These are phyloP conservation scores for Stegodyphus mimosarum DNA, from an alignment of 1,140 invertebrate genomes.

Conservation along the genomic window DNA sequence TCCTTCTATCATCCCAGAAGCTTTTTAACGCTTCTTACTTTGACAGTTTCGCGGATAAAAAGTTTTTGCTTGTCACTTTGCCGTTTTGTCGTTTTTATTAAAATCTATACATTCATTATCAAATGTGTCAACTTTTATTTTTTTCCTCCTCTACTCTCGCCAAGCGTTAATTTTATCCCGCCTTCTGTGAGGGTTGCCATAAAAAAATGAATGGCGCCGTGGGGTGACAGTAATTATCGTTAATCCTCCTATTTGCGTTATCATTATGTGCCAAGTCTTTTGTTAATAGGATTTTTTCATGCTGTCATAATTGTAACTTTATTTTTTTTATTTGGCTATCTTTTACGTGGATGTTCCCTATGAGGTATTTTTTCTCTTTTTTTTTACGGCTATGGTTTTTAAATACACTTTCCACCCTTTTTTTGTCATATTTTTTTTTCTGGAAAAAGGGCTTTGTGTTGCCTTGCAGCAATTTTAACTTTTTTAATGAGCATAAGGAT, in stretches of 20 bases:
- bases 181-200: constrained; percentile 15
- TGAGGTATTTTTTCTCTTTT: constrained; percentile 5
- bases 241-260: constrained; percentile 53
- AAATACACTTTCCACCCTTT: constrained; percentile 22
- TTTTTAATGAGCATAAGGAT: constrained; percentile 50
- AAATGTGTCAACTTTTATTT: constrained; percentile 52
- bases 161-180: constrained; percentile 40
- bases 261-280: constrained; percentile 56
- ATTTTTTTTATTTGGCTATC: neutral
- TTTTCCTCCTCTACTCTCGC: neutral
- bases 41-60: constrained; percentile 29
- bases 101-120: constrained; percentile 60
- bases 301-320: constrained; percentile 50
- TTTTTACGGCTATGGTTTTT: constrained; percentile 18
- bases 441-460: constrained; percentile 14
- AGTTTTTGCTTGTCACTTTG: constrained; percentile 26
- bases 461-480: constrained; percentile 13
- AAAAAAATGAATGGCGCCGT: constrained; percentile 42
- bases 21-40: constrained; percentile 15
- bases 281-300: constrained; percentile 55
- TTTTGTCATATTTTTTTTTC: neutral
- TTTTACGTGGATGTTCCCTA: neutral
- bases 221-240: constrained; percentile 59
- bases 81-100: constrained; percentile 48
- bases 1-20: neutral